Evolutionary conservation across 2,113 vertebrate genomes (phyloP).

Genomic region (Phaethornis superciliosus): DNA sequence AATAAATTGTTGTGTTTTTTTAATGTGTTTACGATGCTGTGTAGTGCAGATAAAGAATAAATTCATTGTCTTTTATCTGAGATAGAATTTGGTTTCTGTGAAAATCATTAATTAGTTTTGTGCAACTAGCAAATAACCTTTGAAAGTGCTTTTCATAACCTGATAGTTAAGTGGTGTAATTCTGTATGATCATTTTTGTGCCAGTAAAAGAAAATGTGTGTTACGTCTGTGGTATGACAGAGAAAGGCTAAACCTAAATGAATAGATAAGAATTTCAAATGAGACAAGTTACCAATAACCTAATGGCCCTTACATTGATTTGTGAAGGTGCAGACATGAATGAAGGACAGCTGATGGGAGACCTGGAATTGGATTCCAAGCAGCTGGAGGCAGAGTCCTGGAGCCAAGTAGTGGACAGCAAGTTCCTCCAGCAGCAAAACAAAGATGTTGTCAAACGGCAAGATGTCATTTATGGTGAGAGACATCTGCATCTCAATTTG

Average conservation of each 20-base stretch:
- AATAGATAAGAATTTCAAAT: neutral
- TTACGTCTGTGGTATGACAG: neutral
- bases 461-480: constrained; percentile 94
- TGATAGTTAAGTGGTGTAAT: neutral
- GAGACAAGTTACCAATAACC: neutral
- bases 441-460: constrained; percentile 92
- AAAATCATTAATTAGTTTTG: neutral
- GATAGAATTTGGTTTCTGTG: neutral
- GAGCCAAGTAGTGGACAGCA: constrained; percentile 91
- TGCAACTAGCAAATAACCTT: neutral
- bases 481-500: neutral
- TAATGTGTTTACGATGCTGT: neutral
- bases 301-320: neutral
- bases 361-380: constrained; percentile 89
- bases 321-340: constrained; percentile 92
- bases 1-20: neutral
- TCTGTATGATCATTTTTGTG: neutral
- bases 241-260: neutral
- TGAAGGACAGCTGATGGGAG: constrained; percentile 94
- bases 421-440: constrained; percentile 87
- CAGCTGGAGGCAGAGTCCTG: constrained; percentile 94
- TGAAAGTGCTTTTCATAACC: neutral
- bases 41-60: neutral
- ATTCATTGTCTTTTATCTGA: neutral
- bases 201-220: neutral